Percentiles rank a stretch among this genome's conserved stretches.
phyloP scores from a whole-genome alignment of 2,113 vertebrate species.

The Panthera tigris region DNA sequence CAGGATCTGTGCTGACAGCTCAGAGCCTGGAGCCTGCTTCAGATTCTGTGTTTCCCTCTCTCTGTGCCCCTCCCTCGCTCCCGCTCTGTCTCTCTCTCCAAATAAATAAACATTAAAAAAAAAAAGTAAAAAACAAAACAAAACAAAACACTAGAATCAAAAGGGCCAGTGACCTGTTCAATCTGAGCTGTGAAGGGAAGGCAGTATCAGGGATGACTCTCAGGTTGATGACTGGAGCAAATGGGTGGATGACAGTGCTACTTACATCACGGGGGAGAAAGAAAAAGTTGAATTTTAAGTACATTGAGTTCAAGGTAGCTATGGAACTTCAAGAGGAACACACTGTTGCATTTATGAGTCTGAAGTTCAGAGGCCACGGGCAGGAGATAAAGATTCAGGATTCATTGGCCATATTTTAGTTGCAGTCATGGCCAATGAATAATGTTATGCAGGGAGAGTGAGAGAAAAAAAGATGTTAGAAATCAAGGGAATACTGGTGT shows the following conservation, averaged over 20 bases:
- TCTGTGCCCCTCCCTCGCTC: too few species aligned
- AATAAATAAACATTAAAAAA: too few species aligned
- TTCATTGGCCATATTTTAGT: neutral
- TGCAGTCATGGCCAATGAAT: neutral
- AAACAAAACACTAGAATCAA: neutral
- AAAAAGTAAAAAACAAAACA: neutral
- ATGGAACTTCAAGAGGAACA: neutral
- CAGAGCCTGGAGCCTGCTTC: too few species aligned
- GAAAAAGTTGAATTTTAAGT: neutral
- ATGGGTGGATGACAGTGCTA: neutral
- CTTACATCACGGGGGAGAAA: neutral
- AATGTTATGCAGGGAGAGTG: neutral
- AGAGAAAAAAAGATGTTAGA: neutral
- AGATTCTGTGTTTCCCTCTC: too few species aligned
- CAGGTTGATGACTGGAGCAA: neutral
- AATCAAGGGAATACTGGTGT: neutral
- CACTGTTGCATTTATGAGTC: neutral
- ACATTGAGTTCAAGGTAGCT: neutral
- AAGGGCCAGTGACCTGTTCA: neutral
- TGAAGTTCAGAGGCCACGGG: neutral
- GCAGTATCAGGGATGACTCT: neutral
- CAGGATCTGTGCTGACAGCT: too few species aligned
- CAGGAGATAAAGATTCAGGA: neutral
- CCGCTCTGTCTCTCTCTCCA: too few species aligned
- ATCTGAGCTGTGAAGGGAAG: neutral